These are phyloP conservation scores for Grus americana DNA, from an alignment of 2,113 vertebrate genomes.

Conservation along the genomic window DNA sequence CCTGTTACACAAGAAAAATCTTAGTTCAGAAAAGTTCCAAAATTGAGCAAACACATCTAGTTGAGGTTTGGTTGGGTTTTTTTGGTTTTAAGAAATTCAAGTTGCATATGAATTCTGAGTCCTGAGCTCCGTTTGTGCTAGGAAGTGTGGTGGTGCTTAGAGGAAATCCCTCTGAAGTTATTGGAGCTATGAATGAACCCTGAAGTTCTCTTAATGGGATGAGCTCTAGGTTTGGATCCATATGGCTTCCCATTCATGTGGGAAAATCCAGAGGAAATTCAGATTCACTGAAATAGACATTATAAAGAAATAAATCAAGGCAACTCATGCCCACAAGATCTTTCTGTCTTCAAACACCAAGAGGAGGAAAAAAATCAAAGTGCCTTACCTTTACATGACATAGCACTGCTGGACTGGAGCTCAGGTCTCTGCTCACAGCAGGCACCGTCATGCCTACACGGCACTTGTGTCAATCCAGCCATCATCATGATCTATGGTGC, in stretches of 20 bases:
- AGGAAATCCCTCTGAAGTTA: not conserved
- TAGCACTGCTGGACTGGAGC: not conserved
- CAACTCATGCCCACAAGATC: not conserved
- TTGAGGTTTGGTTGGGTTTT: not conserved
- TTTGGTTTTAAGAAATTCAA: not conserved
- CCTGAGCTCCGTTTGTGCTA: not conserved
- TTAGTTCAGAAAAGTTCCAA: not conserved
- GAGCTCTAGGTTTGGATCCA: not conserved
- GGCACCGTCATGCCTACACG: rapidly evolving
- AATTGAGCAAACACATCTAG: not conserved
- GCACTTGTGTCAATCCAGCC: not conserved
- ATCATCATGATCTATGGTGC: not conserved
- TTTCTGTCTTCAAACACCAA: not conserved
- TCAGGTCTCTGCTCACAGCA: not conserved
- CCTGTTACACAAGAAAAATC: not conserved
- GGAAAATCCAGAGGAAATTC: not conserved
- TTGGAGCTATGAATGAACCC: not conserved
- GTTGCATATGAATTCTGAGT: not conserved
- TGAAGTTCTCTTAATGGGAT: not conserved
- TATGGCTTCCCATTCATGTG: not conserved
- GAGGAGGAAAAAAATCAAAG: not conserved
- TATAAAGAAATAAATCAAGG: not conserved
- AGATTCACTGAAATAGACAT: not conserved
- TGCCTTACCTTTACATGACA: not conserved
- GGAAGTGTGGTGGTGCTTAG: not conserved